Evolutionary conservation across 2,113 vertebrate species (phyloP).

Genomic region (Prinia subflava): DNA sequence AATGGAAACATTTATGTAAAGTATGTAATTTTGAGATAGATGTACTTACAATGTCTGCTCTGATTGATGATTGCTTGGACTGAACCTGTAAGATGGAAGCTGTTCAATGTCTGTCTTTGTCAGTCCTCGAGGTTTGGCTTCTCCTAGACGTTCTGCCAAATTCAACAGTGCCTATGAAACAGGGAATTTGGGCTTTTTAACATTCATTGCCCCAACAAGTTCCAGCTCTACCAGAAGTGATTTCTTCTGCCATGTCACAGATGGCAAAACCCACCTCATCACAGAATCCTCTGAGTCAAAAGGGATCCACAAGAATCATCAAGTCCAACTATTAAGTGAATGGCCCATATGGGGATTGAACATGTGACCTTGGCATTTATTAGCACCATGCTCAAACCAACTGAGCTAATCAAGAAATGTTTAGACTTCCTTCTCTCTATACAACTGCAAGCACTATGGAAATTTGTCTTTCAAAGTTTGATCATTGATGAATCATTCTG

Average conservation of each 20-base stretch:
- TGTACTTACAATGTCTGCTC: slow-evolving; percentile 91
- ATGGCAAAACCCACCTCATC: not conserved
- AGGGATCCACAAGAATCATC: not conserved
- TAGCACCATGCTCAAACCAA: slow-evolving; percentile 64
- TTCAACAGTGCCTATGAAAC: slow-evolving; percentile 84
- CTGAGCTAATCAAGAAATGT: slow-evolving; percentile 42
- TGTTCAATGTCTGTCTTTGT: slow-evolving; percentile 94
- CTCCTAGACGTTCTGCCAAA: slow-evolving; percentile 89
- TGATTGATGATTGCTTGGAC: slow-evolving; percentile 93
- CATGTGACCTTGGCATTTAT: slow-evolving; percentile 67
- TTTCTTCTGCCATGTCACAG: not conserved
- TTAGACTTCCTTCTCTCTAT: not conserved
- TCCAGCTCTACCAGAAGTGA: not conserved
- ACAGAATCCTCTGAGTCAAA: not conserved
- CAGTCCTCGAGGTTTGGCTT: slow-evolving; percentile 89
- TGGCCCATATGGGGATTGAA: slow-evolving; percentile 50
- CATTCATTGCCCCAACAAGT: not conserved
- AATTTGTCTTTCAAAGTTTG: not conserved
- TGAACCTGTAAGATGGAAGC: slow-evolving; percentile 93
- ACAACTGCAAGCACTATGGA: not conserved
- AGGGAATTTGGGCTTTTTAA: not conserved
- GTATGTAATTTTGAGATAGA: not conserved
- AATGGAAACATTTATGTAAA: not conserved
- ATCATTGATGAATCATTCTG: not conserved
- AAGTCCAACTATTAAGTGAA: not conserved